Evolutionary conservation across 2,113 vertebrate genomes (phyloP).

Genomic region (Limnothrissa miodon): DNA sequence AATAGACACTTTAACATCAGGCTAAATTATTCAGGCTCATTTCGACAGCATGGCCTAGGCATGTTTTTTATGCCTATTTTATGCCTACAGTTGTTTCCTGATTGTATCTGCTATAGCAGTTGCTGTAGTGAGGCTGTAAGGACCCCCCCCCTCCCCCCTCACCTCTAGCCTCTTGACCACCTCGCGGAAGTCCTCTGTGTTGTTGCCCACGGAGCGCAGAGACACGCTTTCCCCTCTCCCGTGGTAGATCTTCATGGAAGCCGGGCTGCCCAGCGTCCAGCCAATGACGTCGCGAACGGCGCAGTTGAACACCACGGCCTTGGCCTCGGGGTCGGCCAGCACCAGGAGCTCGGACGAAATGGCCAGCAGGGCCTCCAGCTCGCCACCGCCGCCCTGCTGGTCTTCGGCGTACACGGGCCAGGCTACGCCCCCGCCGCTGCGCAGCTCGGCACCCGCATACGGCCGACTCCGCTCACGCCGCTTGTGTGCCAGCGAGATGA

Average conservation of each 20-base stretch:
- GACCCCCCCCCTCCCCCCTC: slow-evolving; percentile 49
- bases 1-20: too few species aligned
- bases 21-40: not conserved
- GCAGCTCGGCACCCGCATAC: slow-evolving; percentile 85
- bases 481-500: slow-evolving; percentile 96
- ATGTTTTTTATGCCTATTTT: not conserved
- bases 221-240: slow-evolving; percentile 90
- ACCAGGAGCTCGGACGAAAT: slow-evolving; percentile 93
- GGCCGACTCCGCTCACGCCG: slow-evolving; percentile 94
- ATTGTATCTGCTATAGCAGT: not conserved
- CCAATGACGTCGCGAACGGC: slow-evolving; percentile 93
- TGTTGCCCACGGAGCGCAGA: slow-evolving; percentile 84
- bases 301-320: slow-evolving; percentile 93
- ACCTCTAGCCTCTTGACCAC: slow-evolving; percentile 96
- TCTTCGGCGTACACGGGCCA: slow-evolving; percentile 89
- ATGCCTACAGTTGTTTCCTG: not conserved
- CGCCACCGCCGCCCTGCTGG: slow-evolving; percentile 86
- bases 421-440: slow-evolving; percentile 85
- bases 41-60: not conserved
- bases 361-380: slow-evolving; percentile 87
- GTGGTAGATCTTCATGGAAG: slow-evolving; percentile 91
- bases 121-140: not conserved
- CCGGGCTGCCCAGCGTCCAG: slow-evolving; percentile 88
- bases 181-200: slow-evolving; percentile 93
- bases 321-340: slow-evolving; percentile 89